Evolutionary conservation across 2,888 invertebrate genomes (phyloP).

Genomic region (Amblyjoppa fuscipennis): DNA sequence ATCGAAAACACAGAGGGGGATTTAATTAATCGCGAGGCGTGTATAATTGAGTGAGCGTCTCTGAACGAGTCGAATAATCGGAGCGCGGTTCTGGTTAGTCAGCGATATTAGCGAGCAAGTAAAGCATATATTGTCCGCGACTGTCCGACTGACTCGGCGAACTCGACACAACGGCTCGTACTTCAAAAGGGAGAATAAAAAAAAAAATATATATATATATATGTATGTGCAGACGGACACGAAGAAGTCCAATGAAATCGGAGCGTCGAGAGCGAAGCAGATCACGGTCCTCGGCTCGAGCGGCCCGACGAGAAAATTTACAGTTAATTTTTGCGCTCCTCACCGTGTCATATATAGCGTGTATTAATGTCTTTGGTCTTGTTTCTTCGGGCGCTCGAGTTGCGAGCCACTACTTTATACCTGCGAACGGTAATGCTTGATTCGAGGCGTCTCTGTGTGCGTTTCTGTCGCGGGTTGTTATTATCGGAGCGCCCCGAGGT

Average conservation of each 20-base stretch:
- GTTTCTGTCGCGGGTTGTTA: constrained; percentile 14
- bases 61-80: constrained; percentile 53
- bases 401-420: background rate
- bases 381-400: background rate
- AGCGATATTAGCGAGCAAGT: background rate
- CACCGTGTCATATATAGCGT: constrained; percentile 4
- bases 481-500: background rate
- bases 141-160: constrained; percentile 33
- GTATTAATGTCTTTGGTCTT: constrained; percentile 20
- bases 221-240: background rate
- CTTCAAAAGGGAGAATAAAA: constrained; percentile 44
- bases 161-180: constrained; percentile 30
- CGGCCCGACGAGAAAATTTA: constrained; percentile 33
- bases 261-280: constrained; percentile 53
- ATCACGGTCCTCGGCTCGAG: background rate
- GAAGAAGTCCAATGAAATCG: constrained; percentile 53
- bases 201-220: background rate
- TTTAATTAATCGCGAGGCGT: constrained; percentile 60
- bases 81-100: constrained; percentile 35
- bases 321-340: constrained; percentile 57
- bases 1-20: constrained; percentile 20
- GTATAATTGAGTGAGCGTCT: constrained; percentile 60
- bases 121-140: constrained; percentile 5
- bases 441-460: background rate
- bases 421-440: background rate